These are phyloP conservation scores for Myotis davidii DNA, from an alignment of 2,113 vertebrate genomes.

Conservation along the genomic window DNA sequence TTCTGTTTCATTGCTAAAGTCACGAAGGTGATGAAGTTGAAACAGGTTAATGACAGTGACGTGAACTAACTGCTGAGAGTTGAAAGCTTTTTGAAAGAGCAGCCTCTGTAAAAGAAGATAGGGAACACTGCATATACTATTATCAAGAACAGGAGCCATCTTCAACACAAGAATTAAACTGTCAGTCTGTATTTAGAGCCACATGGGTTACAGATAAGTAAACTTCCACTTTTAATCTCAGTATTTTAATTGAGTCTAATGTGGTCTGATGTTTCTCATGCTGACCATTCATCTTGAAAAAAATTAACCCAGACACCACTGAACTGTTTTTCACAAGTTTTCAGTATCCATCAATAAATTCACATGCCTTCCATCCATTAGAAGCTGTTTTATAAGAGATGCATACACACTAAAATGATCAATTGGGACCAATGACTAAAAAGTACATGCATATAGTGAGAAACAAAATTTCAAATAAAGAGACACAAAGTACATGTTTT, in stretches of 20 bases:
- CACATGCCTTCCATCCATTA: neutral
- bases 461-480: slow-evolving; percentile 22
- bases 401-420: neutral
- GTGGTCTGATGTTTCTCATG: neutral
- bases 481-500: neutral
- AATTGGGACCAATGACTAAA: neutral
- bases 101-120: slow-evolving; percentile 88
- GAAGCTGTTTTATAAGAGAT: neutral
- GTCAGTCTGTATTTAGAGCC: neutral
- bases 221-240: neutral
- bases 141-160: neutral
- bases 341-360: neutral
- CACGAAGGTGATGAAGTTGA: slow-evolving; percentile 96
- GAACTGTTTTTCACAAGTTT: neutral
- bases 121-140: neutral
- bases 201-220: neutral
- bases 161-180: neutral
- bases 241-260: neutral
- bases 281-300: neutral
- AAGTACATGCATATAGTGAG: neutral
- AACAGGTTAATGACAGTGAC: slow-evolving; percentile 99
- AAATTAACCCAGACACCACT: neutral
- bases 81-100: slow-evolving; percentile 97
- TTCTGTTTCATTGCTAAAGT: slow-evolving; percentile 91
- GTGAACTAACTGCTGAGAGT: slow-evolving; percentile 98